phyloP scores from a whole-genome alignment of 2,797 vertebrate species.

The Euphonia xanthogaster region DNA sequence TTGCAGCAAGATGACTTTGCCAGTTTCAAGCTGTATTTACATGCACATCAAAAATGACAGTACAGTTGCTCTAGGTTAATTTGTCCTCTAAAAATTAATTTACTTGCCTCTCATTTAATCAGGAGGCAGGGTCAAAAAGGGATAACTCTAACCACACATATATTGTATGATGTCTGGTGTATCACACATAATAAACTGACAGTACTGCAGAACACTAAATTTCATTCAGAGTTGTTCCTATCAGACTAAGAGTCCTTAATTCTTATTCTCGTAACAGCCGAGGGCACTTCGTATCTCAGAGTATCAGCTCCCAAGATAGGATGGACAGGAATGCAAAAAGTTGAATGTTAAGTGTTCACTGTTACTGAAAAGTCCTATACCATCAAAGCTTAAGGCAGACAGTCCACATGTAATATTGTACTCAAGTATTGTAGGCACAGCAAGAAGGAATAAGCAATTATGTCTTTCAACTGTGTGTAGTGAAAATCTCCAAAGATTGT shows the following conservation, averaged over 20 bases:
- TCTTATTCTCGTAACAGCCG: not conserved
- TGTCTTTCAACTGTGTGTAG: not conserved
- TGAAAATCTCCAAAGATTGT: not conserved
- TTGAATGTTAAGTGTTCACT: not conserved
- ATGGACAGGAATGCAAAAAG: slow-evolving; percentile 38
- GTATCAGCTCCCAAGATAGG: not conserved
- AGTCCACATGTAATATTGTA: not conserved
- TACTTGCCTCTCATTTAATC: slow-evolving; percentile 7
- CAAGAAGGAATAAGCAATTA: not conserved
- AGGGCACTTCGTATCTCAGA: slow-evolving; percentile 49
- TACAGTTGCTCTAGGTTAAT: slow-evolving; percentile 17
- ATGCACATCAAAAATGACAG: slow-evolving; percentile 1
- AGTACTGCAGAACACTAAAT: not conserved
- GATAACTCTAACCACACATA: not conserved
- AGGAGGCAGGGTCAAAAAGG: slow-evolving; percentile 11
- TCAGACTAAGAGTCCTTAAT: slow-evolving; percentile 10
- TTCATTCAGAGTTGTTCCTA: not conserved
- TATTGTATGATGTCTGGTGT: not conserved
- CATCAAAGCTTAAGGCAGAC: slow-evolving; percentile 47
- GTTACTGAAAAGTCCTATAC: not conserved
- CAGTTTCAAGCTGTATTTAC: slow-evolving; percentile 38
- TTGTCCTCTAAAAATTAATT: slow-evolving; percentile 29
- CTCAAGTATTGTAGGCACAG: slow-evolving; percentile 33
- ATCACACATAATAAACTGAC: not conserved
- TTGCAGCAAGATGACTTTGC: slow-evolving; percentile 3